These are phyloP conservation scores for Loxodonta africana DNA, from an alignment of 2,113 vertebrate genomes.

Conservation along the genomic window DNA sequence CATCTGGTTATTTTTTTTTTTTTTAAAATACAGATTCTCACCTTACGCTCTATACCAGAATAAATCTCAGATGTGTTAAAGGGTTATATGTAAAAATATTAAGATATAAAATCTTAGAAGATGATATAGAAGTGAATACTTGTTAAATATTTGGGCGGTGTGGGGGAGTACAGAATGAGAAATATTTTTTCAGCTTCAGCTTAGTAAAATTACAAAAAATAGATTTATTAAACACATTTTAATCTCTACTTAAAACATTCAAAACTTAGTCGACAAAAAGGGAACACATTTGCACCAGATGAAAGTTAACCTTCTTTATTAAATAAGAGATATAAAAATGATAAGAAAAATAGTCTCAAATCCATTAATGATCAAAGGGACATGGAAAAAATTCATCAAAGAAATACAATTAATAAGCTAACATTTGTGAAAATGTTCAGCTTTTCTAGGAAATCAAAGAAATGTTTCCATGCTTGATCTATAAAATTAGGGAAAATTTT, in stretches of 20 bases:
- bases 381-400: not conserved
- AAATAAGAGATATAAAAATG: not conserved
- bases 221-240: not conserved
- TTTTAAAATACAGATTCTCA: not conserved
- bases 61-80: not conserved
- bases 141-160: not conserved
- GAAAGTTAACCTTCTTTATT: not conserved
- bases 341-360: not conserved
- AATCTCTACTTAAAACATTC: conserved; percentile 13
- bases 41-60: not conserved
- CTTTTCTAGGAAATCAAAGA: conserved; percentile 16
- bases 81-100: conserved; percentile 1
- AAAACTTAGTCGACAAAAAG: not conserved
- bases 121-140: not conserved
- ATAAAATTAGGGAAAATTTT: not conserved
- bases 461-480: not conserved
- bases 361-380: not conserved
- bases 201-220: conserved; percentile 2
- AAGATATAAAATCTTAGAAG: not conserved
- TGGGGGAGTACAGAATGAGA: not conserved
- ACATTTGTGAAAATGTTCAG: not conserved
- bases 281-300: not conserved
- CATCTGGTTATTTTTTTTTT: not conserved
- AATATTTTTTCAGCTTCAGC: conserved; percentile 3
- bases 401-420: not conserved